Percentiles rank a stretch among this genome's conserved stretches.
phyloP scores from a whole-genome alignment of 2,888 invertebrate species.

The Platycheirus albimanus region DNA sequence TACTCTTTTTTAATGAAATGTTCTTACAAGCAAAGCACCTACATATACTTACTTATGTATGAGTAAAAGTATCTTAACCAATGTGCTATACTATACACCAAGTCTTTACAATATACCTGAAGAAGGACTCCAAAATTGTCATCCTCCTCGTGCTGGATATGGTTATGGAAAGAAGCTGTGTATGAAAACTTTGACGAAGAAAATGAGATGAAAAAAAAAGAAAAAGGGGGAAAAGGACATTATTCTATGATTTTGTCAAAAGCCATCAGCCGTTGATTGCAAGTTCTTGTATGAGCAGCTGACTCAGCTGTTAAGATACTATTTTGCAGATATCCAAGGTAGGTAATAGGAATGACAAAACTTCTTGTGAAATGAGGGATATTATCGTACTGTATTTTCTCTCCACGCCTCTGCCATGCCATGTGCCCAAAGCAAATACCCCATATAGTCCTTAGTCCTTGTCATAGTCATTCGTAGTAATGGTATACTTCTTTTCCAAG shows the following conservation, averaged over 20 bases:
- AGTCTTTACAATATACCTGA: slow-evolving; percentile 37
- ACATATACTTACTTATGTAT: slow-evolving; percentile 44
- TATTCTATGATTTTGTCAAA: slow-evolving; percentile 64
- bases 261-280: slow-evolving; percentile 69
- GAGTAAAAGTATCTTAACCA: slow-evolving; percentile 36
- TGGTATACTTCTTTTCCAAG: slow-evolving; percentile 35
- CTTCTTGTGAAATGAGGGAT: slow-evolving; percentile 62
- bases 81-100: slow-evolving; percentile 37
- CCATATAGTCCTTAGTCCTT: slow-evolving; percentile 3
- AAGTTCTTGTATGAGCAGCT: slow-evolving; percentile 61
- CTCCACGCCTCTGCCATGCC: slow-evolving; percentile 4
- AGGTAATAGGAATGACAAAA: slow-evolving; percentile 66
- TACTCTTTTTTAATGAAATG: slow-evolving; percentile 53
- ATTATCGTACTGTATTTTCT: slow-evolving; percentile 63
- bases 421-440: slow-evolving; percentile 29
- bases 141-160: background rate
- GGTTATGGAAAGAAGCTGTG: no score
- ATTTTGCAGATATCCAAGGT: slow-evolving; percentile 60
- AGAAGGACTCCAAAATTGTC: background rate
- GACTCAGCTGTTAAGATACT: slow-evolving; percentile 70
- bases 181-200: slow-evolving; percentile 13
- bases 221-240: slow-evolving; percentile 39
- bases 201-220: slow-evolving; percentile 8
- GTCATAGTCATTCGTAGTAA: background rate
- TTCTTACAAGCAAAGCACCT: slow-evolving; percentile 22